These are phyloP conservation scores for Acropora yongei DNA, from an alignment of 64 coral and sea anemone genomes.

Conservation along the genomic window DNA sequence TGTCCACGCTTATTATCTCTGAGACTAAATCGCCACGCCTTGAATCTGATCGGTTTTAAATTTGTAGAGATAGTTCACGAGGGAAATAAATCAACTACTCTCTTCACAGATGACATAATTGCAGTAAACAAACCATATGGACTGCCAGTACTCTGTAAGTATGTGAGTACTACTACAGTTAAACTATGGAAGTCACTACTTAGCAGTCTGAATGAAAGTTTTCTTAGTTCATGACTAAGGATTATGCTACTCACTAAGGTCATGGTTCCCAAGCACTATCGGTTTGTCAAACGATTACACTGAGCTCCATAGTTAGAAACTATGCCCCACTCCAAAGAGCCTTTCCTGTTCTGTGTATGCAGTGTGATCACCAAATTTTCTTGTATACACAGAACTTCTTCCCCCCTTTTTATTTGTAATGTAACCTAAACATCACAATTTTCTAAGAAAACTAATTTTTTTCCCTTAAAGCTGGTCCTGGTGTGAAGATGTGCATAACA, in stretches of 20 bases:
- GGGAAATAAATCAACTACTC: background rate
- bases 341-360: too few relatives aligned
- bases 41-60: background rate
- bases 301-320: too few relatives aligned
- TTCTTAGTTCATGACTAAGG: too few relatives aligned
- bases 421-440: background rate
- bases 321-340: too few relatives aligned
- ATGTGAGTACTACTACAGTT: background rate
- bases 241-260: too few relatives aligned
- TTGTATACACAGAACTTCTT: too few relatives aligned
- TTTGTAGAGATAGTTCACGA: background rate
- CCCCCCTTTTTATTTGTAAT: background rate
- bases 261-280: too few relatives aligned
- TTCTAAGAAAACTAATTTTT: background rate
- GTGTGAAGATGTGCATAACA: slow-evolving; percentile 63
- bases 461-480: slow-evolving; percentile 76
- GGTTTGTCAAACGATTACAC: too few relatives aligned
- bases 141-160: slow-evolving; percentile 91
- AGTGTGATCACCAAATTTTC: too few relatives aligned
- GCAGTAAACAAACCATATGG: slow-evolving; percentile 98
- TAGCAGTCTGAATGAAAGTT: too few relatives aligned
- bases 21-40: background rate
- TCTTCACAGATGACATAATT: slow-evolving; percentile 85
- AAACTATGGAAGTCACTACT: background rate
- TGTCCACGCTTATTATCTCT: background rate